Conservation (phyloP, 2,888 invertebrate genomes). For the Zaprionus lineosus region DNA sequence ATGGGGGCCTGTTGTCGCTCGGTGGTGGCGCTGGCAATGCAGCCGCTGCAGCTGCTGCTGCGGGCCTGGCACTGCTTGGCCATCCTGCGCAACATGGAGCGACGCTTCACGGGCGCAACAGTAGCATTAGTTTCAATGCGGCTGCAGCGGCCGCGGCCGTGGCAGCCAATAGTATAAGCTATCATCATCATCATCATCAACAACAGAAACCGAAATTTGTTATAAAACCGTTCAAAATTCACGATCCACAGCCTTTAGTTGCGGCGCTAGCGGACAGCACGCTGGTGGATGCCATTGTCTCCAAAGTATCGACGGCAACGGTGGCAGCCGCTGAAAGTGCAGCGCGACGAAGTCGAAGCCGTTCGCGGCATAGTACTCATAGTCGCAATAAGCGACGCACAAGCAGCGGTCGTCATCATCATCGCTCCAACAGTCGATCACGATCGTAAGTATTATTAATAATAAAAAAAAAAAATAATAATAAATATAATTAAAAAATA, state of each 20-base stretch:
- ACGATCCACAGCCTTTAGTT: constrained; percentile 82
- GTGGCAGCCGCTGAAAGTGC: constrained; percentile 81
- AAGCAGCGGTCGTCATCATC: constrained; percentile 78
- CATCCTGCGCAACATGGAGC: constrained; percentile 52
- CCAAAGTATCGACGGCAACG: constrained; percentile 82
- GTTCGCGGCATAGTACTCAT: constrained; percentile 74
- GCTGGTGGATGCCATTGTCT: constrained; percentile 81
- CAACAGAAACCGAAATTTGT: constrained; percentile 82
- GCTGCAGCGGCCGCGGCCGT: constrained; percentile 65
- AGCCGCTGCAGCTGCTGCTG: constrained; percentile 46
- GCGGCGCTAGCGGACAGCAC: constrained; percentile 81
- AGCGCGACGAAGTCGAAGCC: constrained; percentile 80
- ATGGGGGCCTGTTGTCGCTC: constrained; percentile 54
- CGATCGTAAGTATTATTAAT: constrained; percentile 71
- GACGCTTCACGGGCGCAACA: constrained; percentile 22
- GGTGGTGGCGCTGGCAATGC: constrained; percentile 27
- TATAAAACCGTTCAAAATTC: constrained; percentile 83
- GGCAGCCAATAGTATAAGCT: constrained; percentile 76
- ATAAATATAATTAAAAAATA: too few relatives aligned
- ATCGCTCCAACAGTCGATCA: constrained; percentile 83
- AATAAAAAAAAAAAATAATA: too few relatives aligned
- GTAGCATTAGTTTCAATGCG: constrained; percentile 54
- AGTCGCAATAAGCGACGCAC: constrained; percentile 63
- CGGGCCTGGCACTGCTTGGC: constrained; percentile 51
- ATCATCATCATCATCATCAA: constrained; percentile 76